Conservation (phyloP, 2,113 vertebrate genomes). For the Pseudorhombus dupliciocellatus region DNA sequence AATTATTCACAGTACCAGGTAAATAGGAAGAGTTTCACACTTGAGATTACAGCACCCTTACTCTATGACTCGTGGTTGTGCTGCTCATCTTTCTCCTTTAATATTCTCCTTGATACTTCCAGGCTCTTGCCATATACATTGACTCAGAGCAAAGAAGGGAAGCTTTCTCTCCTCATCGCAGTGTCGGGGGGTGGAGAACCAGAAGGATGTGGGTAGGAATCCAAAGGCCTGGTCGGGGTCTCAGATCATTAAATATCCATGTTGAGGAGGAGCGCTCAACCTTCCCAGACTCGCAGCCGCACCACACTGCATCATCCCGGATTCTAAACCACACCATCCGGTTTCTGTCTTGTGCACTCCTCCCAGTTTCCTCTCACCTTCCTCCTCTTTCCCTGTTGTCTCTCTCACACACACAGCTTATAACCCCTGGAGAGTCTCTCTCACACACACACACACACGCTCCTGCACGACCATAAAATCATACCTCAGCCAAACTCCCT, state of each 20-base stretch:
- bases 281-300: conserved; percentile 63
- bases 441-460: conserved; percentile 13
- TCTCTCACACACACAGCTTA: conserved; percentile 35
- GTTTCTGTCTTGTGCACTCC: conserved; percentile 38
- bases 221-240: conserved; percentile 58
- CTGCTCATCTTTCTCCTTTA: conserved; percentile 38
- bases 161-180: conserved; percentile 45
- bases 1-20: conserved; percentile 6
- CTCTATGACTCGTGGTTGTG: conserved; percentile 9
- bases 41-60: conserved; percentile 19
- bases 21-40: conserved; percentile 23
- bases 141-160: conserved; percentile 60
- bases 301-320: conserved; percentile 33
- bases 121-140: conserved; percentile 49
- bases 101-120: conserved; percentile 69
- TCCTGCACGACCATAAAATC: conserved; percentile 32
- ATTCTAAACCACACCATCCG: conserved; percentile 35
- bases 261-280: conserved; percentile 62
- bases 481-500: conserved; percentile 43
- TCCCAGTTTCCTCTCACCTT: conserved; percentile 29
- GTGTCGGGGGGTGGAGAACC: conserved; percentile 64
- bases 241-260: conserved; percentile 78
- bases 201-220: conserved; percentile 58
- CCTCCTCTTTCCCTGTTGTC: conserved; percentile 10
- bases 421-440: conserved; percentile 53